Base-by-base conservation (phyloP, 2,888 invertebrate genomes). In the Heliconius ismenius region DNA sequence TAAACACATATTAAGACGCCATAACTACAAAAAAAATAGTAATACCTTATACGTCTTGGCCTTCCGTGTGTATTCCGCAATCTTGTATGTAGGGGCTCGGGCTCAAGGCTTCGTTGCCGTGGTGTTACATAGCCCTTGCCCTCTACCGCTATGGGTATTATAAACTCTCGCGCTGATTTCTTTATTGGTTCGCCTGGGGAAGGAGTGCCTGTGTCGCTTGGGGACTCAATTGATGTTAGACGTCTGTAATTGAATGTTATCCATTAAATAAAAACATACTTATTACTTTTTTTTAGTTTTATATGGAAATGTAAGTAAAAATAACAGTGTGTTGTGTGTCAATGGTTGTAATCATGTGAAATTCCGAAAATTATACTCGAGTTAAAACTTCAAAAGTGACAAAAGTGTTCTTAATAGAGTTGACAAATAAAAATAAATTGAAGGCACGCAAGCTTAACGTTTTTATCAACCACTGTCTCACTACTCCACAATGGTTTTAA, bases 121-220 rank as follows among this genome's bases (percentile, higher is more conserved):
- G 97, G 97, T 36, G 97, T 97, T 10, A 97, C 97, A 88, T 96
- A 97, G 79, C 98, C 98, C 79, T 97, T 98, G 83, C 98, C 98
- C 90, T 98, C 98, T 76, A 98, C 97, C 26, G 98, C 97, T 85
- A 98, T 98, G n/a, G 98, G 98, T 90, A 98, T 98, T 85, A 98
- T 98, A 87, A 97, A 98, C 91, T 98, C 98, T 65, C 98, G 95
- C 24, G 98, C 97, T 21, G 97, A 97, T 92, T 98, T 98, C 87
- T 97, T 96, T 86, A 98, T 98, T 10, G 97, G 97, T 88, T 84
- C 94, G 81, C 94, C 94, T 82, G 91, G 86, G 80, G 89, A 87
- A 79, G 91, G 84, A 94, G 95, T 94, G 6, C 87, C 84, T 75
- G 90, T 90, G 92, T 91, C 82, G 89, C 95, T 83, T 94, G 96